Base-by-base conservation (phyloP, 2,113 vertebrate species). In the Dendropsophus ebraccatus region DNA sequence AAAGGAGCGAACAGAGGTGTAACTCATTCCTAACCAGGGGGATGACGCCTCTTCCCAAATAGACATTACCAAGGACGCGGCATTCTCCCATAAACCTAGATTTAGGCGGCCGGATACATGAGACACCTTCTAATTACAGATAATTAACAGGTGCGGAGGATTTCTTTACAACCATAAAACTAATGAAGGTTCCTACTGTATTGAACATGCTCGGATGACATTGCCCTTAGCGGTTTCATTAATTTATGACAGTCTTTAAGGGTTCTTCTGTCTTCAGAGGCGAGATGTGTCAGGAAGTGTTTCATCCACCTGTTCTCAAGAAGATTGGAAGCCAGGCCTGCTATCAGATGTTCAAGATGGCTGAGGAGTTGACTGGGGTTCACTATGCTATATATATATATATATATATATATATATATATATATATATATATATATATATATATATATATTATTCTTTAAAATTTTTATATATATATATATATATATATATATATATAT, bases 81-180 rank as follows among this genome's bases (percentile, higher is more conserved):
- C 16, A 25, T 74, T 75, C 62, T 75, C 70, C n/a, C 11, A 60
- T 84, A 84, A 75, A 84, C 52, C 69, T 10, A 45, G 70, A 84
- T 72, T 58, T 41, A 58, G 37, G 50, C 30, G 25, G 49, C 23
- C 0, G 37, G 52, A 74, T 60, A 45, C 14, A 56, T 13, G 41
- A 83, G 67, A 60, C 70, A 75, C 82, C 69, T 56, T 75, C 30
- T 75, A 84, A 72, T 84, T 84, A 56, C 52, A 75, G 82, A 60
- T 75, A 84, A 74, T 75, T 74, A 84, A 74, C 69, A 84, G 69
- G 82, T 74, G 70, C 70, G 58, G n/a, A 45, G 52, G 50, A 75
- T 74, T 47, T 70, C 35, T 84, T 54, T 75, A 80, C 54, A 45
- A 80, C 77, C 77, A 80, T 80, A 62, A 80, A 80, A 62, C 77